A percentile compares a stretch with the other conserved stretches of the same genome.
Conservation (phyloP, 2,888 invertebrate species). For the Lypha dubia region DNA sequence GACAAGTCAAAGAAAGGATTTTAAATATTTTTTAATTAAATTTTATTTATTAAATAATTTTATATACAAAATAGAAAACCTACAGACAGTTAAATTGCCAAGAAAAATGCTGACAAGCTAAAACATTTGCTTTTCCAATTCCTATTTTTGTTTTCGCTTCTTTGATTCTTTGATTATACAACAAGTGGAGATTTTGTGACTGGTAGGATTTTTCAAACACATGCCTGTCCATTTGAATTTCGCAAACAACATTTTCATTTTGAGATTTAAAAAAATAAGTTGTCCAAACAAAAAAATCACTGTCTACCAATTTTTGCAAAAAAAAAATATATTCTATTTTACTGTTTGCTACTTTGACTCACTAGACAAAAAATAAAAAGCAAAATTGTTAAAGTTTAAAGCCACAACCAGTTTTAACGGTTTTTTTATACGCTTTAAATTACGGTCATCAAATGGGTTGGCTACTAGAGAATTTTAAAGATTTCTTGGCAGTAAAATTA, state of each 20-base stretch:
- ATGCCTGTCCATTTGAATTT: conserved; percentile 47
- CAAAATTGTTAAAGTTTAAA: conserved; percentile 5
- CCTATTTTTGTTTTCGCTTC: neutral
- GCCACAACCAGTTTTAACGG: conserved; percentile 54
- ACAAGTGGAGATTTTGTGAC: conserved; percentile 27
- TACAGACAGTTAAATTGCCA: conserved; percentile 41
- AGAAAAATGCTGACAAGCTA: conserved; percentile 20
- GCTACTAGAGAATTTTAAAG: conserved; percentile 5
- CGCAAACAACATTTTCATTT: conserved; percentile 57
- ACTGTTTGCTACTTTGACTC: conserved; percentile 23
- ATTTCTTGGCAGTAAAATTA: neutral
- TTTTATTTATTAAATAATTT: neutral
- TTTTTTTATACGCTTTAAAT: conserved; percentile 4
- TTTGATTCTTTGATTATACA: conserved; percentile 33
- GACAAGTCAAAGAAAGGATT: conserved; percentile 3
- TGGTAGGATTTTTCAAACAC: conserved; percentile 2
- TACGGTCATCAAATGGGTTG: conserved; percentile 6
- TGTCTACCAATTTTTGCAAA: conserved; percentile 64
- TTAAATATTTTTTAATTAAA: conserved; percentile 5
- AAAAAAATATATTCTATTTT: neutral
- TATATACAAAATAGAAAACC: neutral
- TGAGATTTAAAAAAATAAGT: conserved; percentile 45
- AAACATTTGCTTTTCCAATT: neutral
- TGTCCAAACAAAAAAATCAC: conserved; percentile 62
- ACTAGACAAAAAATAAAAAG: conserved; percentile 24